Conservation (phyloP, 2,113 vertebrate genomes). For the Leptocoma aspasia region DNA sequence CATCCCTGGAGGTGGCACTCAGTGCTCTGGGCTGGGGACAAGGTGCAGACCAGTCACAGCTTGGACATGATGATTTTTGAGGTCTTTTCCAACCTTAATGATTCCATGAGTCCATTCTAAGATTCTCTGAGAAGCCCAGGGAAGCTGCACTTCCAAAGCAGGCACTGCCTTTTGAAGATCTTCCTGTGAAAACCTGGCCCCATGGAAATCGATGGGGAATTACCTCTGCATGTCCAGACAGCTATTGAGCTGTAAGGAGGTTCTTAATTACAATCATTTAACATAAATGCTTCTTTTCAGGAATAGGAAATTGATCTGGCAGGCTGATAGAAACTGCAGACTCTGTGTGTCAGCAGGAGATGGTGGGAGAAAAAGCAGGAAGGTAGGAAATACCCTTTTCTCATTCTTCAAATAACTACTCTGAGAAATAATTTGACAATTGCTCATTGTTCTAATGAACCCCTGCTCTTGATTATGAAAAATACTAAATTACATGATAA, state of each 20-base stretch:
- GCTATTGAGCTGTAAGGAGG: not conserved
- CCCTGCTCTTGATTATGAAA: constrained; percentile 20
- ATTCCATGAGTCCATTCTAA: not conserved
- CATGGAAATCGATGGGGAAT: not conserved
- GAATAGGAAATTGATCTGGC: constrained; percentile 15
- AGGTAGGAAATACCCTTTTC: constrained; percentile 10
- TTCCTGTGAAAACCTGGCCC: not conserved
- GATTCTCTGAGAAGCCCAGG: not conserved
- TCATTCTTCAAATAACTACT: constrained; percentile 12
- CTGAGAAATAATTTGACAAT: constrained; percentile 10
- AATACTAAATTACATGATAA: constrained; percentile 7
- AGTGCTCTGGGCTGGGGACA: not conserved
- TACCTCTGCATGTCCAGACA: not conserved
- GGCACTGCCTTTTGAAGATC: not conserved
- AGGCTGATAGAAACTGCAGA: not conserved
- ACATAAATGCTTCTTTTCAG: constrained; percentile 11
- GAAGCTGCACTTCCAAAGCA: not conserved
- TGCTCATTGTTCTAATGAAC: constrained; percentile 29
- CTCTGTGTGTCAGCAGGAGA: not conserved
- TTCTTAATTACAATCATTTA: constrained; percentile 24
- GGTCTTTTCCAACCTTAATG: not conserved
- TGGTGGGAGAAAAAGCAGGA: not conserved
- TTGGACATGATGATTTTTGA: rapidly evolving
- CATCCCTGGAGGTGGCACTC: not conserved
- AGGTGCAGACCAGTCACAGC: rapidly evolving